phyloP scores from a whole-genome alignment of 2,113 vertebrate species.

The Tyrannus savana region DNA sequence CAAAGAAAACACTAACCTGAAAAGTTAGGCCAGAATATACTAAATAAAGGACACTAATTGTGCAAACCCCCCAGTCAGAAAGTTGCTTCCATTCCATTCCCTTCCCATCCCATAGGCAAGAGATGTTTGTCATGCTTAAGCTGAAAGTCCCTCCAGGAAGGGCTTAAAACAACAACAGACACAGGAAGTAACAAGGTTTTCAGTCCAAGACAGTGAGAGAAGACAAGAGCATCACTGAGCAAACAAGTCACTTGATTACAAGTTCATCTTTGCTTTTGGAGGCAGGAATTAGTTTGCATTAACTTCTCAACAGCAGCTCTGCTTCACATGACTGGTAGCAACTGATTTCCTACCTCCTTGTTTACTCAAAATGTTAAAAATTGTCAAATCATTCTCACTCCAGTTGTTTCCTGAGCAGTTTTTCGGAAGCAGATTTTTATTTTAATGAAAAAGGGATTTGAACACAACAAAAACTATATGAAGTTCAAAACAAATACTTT shows the following conservation, averaged over 20 bases:
- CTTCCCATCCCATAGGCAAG: background rate
- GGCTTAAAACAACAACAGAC: background rate
- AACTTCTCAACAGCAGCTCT: background rate
- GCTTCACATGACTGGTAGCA: background rate
- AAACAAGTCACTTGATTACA: background rate
- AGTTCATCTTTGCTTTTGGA: background rate
- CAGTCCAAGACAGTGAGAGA: background rate
- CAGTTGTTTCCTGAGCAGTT: constrained; percentile 26
- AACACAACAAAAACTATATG: background rate
- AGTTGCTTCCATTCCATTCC: constrained; percentile 20
- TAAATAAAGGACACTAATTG: background rate
- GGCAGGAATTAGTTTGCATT: background rate
- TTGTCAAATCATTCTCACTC: background rate
- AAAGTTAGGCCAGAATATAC: background rate
- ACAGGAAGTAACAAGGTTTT: background rate
- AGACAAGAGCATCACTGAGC: rapidly evolving
- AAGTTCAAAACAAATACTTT: background rate
- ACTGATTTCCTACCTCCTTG: background rate
- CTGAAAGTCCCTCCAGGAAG: background rate
- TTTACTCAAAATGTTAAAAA: background rate
- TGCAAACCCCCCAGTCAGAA: background rate
- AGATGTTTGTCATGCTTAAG: background rate
- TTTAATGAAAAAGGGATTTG: background rate
- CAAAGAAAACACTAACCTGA: background rate
- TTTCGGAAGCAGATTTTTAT: background rate